A percentile compares a stretch with the other conserved stretches of the same genome.
These are phyloP conservation scores for Seira sanloemensis DNA, from an alignment of 2,888 invertebrate genomes.

Conservation along the genomic window DNA sequence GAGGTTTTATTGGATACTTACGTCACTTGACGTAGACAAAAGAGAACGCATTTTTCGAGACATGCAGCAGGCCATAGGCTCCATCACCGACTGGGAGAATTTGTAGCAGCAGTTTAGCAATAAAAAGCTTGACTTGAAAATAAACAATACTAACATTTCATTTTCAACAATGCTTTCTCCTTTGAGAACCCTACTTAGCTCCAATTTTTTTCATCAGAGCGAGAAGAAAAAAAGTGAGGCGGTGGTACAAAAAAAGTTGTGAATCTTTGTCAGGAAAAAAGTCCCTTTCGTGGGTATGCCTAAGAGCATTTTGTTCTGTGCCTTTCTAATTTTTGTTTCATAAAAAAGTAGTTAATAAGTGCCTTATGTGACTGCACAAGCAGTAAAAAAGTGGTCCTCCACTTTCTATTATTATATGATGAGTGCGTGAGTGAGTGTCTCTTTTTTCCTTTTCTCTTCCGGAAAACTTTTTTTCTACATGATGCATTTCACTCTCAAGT, in stretches of 20 bases:
- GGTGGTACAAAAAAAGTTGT: neutral
- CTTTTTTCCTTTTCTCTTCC: neutral
- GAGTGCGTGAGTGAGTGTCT: conserved; percentile 35
- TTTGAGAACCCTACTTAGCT: neutral
- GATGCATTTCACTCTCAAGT: conserved; percentile 16
- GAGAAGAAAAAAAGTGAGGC: neutral
- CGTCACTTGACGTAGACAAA: conserved; percentile 3
- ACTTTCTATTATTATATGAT: conserved; percentile 26
- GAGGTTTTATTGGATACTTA: conserved; percentile 4
- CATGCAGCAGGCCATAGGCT: neutral
- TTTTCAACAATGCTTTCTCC: conserved; percentile 7
- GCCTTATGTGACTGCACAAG: conserved; percentile 49
- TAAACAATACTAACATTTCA: conserved; percentile 48
- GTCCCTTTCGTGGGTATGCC: neutral
- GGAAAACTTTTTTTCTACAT: conserved; percentile 18
- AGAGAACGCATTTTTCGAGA: neutral
- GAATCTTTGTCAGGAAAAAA: neutral
- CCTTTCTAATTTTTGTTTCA: conserved; percentile 17
- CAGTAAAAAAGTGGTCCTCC: conserved; percentile 47
- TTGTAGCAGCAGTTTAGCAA: conserved; percentile 46
- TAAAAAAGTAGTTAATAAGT: conserved; percentile 44
- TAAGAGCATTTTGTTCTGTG: conserved; percentile 8
- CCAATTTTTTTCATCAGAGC: neutral
- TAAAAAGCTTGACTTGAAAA: conserved; percentile 53
- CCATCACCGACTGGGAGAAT: neutral